phyloP scores from a whole-genome alignment of 2,888 invertebrate species.

The Sialis fuliginosa region DNA sequence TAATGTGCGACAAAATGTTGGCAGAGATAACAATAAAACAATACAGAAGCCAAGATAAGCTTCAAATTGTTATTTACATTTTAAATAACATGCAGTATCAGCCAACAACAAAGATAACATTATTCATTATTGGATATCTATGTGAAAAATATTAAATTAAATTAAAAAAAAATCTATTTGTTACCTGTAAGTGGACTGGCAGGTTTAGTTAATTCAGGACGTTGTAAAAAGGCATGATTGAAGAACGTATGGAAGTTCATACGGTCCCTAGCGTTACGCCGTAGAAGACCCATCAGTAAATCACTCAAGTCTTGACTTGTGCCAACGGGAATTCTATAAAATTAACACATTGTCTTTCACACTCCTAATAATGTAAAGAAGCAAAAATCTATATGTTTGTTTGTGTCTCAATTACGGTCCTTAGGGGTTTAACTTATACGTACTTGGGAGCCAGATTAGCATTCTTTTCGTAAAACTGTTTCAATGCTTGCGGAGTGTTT shows the following conservation, averaged over 20 bases:
- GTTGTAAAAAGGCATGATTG: constrained; percentile 76
- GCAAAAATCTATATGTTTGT: too few relatives aligned
- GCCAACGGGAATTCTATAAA: constrained; percentile 73
- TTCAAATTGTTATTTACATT: too few relatives aligned
- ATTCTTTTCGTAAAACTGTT: constrained; percentile 93
- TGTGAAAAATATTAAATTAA: neutral
- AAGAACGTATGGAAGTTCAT: constrained; percentile 96
- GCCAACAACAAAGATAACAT: too few relatives aligned
- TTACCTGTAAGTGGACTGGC: constrained; percentile 17
- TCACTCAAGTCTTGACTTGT: constrained; percentile 82
- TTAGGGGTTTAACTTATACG: constrained; percentile 19
- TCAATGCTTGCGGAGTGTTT: constrained; percentile 91
- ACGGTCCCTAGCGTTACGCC: constrained; percentile 84
- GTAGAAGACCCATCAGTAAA: constrained; percentile 69
- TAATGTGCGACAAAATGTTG: too few relatives aligned
- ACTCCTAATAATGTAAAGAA: too few relatives aligned
- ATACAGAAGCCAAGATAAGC: too few relatives aligned
- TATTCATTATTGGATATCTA: neutral
- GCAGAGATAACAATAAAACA: too few relatives aligned
- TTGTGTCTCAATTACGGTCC: too few relatives aligned
- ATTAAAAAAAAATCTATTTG: neutral
- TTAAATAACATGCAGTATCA: too few relatives aligned
- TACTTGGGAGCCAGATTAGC: constrained; percentile 78
- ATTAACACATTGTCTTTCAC: too few relatives aligned
- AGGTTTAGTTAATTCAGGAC: constrained; percentile 34